Evolutionary conservation across 2,113 vertebrate species (phyloP), one percentile per base, ranked within the genome.

Genomic region (Lanius ludovicianus): DNA sequence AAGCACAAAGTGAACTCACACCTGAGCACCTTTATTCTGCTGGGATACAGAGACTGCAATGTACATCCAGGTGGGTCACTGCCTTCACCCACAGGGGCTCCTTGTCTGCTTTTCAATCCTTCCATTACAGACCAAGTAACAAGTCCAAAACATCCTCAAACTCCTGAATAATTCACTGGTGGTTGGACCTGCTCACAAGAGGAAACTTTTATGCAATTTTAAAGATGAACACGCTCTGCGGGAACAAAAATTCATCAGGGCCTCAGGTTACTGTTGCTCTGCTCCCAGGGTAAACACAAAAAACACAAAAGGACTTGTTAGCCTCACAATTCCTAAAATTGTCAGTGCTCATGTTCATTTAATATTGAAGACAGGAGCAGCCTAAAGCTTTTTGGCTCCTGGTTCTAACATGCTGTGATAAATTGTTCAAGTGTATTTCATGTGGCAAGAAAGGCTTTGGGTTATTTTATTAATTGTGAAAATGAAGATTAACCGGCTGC

Each of bases 381-480:
- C 47, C 86, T 88, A 53, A 91, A 92, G 89, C 57, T 33, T 94
- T 88, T 25, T 79, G 86, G 84, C 74, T 94, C 44, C 53, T 56
- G 56, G 22, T 35, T 93, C 73, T 87, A 77, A 74, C 0, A 0
- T 37, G 44, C 64, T 85, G 46, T 44, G 69, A 97, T 75, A 71
- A 55, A 52, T 71, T 64, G 79, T 82, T 82, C 73, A 87, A 85
- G 46, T 12, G 21, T 67, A 82, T 71, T 91, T 89, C 56, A 57
- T 1, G 4, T n/a, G 35, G 64, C 74, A 95, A 76, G 49, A 84
- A 89, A 37, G 13, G 44, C 44, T 68, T 46, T 64, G 31, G 52
- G 30, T 75, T 84, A 91, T 77, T 93, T 89, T 78, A 83, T 80
- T 93, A 89, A 89, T 71, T 65, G 87, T 73, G 70, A 85, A 91